Conservation (phyloP, 2,797 vertebrate species). For the Sebastes cheni region DNA sequence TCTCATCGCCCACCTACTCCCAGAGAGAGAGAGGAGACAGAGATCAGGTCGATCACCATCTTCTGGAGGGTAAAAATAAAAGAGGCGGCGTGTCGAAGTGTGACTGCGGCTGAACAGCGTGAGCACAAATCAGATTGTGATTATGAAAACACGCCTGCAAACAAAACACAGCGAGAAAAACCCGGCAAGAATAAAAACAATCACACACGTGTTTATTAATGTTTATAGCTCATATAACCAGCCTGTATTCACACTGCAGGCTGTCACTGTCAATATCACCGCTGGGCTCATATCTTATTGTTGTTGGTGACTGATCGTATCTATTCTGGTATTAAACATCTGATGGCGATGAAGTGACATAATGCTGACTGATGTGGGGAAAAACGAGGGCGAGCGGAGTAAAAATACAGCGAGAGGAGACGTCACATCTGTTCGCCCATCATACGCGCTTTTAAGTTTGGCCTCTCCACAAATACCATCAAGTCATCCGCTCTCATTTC, state of each 20-base stretch:
- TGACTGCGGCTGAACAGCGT: neutral
- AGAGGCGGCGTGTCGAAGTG: neutral
- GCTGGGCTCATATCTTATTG: neutral
- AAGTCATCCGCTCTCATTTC: neutral
- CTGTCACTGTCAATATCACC: neutral
- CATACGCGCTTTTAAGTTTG: neutral
- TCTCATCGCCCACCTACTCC: constrained; percentile 43
- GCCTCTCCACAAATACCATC: constrained; percentile 6
- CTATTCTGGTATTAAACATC: constrained; percentile 41
- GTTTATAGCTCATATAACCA: neutral
- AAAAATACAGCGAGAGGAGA: constrained; percentile 32
- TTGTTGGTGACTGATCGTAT: neutral
- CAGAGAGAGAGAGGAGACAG: constrained; percentile 37
- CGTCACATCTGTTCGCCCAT: neutral
- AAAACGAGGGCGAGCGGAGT: neutral
- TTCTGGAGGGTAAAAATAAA: constrained; percentile 34
- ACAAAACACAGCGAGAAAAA: neutral
- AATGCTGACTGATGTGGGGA: neutral
- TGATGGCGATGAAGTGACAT: neutral
- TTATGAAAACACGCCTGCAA: neutral
- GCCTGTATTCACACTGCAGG: neutral
- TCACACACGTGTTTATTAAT: neutral
- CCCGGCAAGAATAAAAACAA: neutral
- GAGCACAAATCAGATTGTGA: neutral
- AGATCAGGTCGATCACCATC: constrained; percentile 43